phyloP scores from a whole-genome alignment of 2,888 invertebrate species.

The Uloborus plumipes region DNA sequence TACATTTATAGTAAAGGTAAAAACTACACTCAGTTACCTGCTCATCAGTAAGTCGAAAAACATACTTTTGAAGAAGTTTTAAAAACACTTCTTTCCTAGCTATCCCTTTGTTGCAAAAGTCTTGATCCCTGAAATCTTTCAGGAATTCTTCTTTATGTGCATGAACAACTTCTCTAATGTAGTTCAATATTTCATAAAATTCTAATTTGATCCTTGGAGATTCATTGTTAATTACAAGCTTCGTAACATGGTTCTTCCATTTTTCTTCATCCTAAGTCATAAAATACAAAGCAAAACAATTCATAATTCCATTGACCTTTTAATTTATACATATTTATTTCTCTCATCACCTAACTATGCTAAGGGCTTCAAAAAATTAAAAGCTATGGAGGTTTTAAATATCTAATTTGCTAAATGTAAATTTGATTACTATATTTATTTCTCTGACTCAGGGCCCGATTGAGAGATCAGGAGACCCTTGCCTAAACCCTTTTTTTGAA shows the following conservation, averaged over 20 bases:
- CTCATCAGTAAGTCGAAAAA: slow-evolving; percentile 31
- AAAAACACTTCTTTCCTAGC: slow-evolving; percentile 37
- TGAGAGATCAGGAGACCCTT: too few species aligned
- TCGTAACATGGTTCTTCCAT: slow-evolving; percentile 34
- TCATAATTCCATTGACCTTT: too few species aligned
- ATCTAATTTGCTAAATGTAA: too few species aligned
- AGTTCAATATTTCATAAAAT: slow-evolving; percentile 18
- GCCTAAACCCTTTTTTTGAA: too few species aligned
- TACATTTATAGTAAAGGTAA: too few species aligned
- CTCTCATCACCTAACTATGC: too few species aligned
- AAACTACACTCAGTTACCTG: slow-evolving; percentile 16
- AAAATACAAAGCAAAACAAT: too few species aligned
- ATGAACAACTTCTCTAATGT: slow-evolving; percentile 19
- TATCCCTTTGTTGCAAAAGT: slow-evolving; percentile 42
- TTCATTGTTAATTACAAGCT: slow-evolving; percentile 7
- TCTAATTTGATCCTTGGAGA: slow-evolving; percentile 1
- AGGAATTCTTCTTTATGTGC: slow-evolving; percentile 28
- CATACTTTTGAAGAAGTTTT: slow-evolving; percentile 30
- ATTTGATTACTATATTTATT: too few species aligned
- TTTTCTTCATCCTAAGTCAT: slow-evolving; percentile 49
- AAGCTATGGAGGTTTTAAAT: too few species aligned
- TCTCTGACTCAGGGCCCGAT: too few species aligned
- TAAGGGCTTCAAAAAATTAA: too few species aligned
- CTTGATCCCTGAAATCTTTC: slow-evolving; percentile 35
- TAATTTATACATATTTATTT: too few species aligned